A percentile compares a stretch with the other conserved stretches of the same genome.
Evolutionary conservation across 2,113 vertebrate genomes (phyloP).

Genomic region (Jaculus jaculus): DNA sequence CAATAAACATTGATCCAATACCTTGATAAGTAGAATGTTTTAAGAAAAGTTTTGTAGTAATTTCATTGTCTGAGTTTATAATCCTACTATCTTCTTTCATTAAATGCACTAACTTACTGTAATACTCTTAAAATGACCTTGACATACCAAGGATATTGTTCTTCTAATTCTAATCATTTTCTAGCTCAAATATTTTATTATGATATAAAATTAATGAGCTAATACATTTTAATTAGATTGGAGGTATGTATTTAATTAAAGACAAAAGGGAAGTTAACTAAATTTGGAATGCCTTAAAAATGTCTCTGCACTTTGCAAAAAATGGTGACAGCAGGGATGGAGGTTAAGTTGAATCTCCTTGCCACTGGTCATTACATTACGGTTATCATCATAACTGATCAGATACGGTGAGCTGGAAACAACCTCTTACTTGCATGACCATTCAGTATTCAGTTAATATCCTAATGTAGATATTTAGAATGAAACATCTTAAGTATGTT

Average conservation of each 20-base stretch:
- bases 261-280: conserved; percentile 61
- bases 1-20: conserved; percentile 3
- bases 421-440: conserved; percentile 68
- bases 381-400: background rate
- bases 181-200: conserved; percentile 74
- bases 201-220: conserved; percentile 67
- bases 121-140: conserved; percentile 72
- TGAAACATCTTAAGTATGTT: conserved; percentile 43
- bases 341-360: background rate
- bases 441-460: conserved; percentile 56
- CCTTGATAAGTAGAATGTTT: conserved; percentile 25
- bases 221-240: conserved; percentile 78
- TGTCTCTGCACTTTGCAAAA: conserved; percentile 51
- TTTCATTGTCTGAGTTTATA: conserved; percentile 48
- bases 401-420: background rate
- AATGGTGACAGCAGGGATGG: background rate
- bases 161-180: conserved; percentile 74
- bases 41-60: background rate
- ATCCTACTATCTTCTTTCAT: conserved; percentile 25
- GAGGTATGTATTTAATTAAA: conserved; percentile 66
- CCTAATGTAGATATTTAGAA: conserved; percentile 64
- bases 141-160: conserved; percentile 66
- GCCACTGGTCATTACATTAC: background rate
- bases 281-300: conserved; percentile 58
- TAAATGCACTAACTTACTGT: conserved; percentile 74